Conservation (phyloP, 1,140 invertebrate species). For the Elysia chlorotica region DNA sequence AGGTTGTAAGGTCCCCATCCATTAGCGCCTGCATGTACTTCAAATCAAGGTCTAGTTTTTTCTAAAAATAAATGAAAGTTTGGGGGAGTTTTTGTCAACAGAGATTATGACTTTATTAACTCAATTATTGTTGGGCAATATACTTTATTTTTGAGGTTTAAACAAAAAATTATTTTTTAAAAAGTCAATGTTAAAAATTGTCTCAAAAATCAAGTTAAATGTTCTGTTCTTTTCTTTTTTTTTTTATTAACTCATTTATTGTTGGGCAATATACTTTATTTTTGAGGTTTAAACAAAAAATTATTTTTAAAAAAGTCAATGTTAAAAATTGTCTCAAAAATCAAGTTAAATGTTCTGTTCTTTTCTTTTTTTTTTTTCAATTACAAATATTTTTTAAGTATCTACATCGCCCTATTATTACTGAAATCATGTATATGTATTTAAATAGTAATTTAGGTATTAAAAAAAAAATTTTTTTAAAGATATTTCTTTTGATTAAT, state of each 20-base stretch:
- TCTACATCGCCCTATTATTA: too few relatives aligned
- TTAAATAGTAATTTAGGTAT: too few relatives aligned
- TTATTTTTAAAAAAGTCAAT: not conserved
- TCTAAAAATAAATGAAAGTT: constrained; percentile 55
- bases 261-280: not conserved
- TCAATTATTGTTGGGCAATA: not conserved
- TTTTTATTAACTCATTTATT: not conserved
- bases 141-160: not conserved
- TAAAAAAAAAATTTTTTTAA: not conserved
- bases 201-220: too few relatives aligned
- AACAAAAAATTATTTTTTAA: not conserved
- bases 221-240: too few relatives aligned
- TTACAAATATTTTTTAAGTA: not conserved
- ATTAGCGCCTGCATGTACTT: constrained; percentile 73
- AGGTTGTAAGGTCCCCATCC: constrained; percentile 76
- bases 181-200: too few relatives aligned
- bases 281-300: constrained; percentile 4
- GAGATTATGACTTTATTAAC: too few relatives aligned
- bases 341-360: too few relatives aligned
- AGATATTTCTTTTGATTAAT: too few relatives aligned
- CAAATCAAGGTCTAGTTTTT: constrained; percentile 76
- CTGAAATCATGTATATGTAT: too few relatives aligned
- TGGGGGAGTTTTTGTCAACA: too few relatives aligned
- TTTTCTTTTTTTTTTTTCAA: too few relatives aligned
- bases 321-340: too few relatives aligned